phyloP scores from a whole-genome alignment of 2,113 vertebrate species.

The Hylia prasina region DNA sequence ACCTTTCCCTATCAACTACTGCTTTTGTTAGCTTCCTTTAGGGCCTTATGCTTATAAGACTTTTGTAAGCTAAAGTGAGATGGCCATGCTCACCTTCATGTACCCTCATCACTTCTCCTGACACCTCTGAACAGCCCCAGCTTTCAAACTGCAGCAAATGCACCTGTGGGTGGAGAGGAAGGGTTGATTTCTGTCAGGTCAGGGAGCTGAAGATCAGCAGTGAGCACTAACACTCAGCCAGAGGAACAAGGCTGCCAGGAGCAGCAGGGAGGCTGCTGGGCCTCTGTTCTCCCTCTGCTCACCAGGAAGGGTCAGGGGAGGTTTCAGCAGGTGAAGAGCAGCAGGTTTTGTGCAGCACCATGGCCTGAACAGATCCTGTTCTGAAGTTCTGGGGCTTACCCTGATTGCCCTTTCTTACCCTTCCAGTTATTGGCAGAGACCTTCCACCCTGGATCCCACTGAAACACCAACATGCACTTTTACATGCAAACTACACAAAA shows the following conservation, averaged over 20 bases:
- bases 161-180: not conserved
- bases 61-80: not conserved
- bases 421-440: not conserved
- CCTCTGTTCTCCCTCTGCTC: not conserved
- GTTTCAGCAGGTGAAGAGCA: not conserved
- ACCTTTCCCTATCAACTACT: not conserved
- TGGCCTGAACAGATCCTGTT: not conserved
- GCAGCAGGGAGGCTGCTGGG: not conserved
- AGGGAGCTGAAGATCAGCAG: not conserved
- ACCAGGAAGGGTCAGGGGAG: not conserved
- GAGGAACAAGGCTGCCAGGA: not conserved
- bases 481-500: not conserved
- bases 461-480: not conserved
- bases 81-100: not conserved
- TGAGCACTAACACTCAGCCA: not conserved
- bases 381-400: not conserved
- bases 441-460: not conserved
- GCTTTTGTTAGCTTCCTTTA: not conserved
- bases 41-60: not conserved
- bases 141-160: not conserved
- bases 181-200: fast-evolving
- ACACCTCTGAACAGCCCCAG: not conserved
- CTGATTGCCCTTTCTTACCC: fast-evolving
- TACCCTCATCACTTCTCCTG: not conserved
- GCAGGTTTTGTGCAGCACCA: not conserved